Evolutionary conservation across 2,888 invertebrate species (phyloP), one percentile per base, ranked within the genome.

Genomic region (Mesorhabditis spiculigera): DNA sequence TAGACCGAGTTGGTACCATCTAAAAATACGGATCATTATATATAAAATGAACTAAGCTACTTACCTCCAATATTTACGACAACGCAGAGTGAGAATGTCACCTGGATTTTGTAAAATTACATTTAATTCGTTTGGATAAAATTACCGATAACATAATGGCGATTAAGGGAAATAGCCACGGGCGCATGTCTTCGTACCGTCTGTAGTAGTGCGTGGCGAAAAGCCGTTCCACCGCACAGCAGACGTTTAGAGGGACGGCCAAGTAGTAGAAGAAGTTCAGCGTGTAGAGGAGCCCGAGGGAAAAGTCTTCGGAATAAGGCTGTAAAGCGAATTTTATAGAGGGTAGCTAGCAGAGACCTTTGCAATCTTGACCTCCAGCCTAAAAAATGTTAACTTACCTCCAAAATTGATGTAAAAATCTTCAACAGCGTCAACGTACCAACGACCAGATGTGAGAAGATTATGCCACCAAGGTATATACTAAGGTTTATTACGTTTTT

Each of bases 31-130:
- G 58, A 13, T 50, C 58, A 13, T 3, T 50, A n/a, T n/a, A 50
- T 50, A n/a, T 13, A 50, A 50, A 13, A 50, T 50, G 0, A 50
- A 50, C 58, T 13, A 50, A 13, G 3, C 8, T 50, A 1, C 8
- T 50, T 50, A 50, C 58, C 58, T 50, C 58, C 58, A 10, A 50
- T 50, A 50, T 50, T 50, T 10, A n/a, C 58, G 58, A 50, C n/a
- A n/a, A 50, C 58, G n/a, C 58, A 10, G 58, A 50, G 8, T n/a
- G 58, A 50, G 58, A 50, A 50, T 10, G n/a, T 10, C 8, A 10
- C 58, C 58, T 50, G n/a, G 3, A 50, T n/a, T 13, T 50, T n/a
- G 58, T 50, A 50, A 50, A 50, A n/a, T 50, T 50, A n/a, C 1
- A 50, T 50, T 10, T 50, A 1, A 50, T 1, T 50, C 3, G 58